Evolutionary conservation across 2,797 vertebrate species (phyloP).

Genomic region (Taeniopygia guttata): DNA sequence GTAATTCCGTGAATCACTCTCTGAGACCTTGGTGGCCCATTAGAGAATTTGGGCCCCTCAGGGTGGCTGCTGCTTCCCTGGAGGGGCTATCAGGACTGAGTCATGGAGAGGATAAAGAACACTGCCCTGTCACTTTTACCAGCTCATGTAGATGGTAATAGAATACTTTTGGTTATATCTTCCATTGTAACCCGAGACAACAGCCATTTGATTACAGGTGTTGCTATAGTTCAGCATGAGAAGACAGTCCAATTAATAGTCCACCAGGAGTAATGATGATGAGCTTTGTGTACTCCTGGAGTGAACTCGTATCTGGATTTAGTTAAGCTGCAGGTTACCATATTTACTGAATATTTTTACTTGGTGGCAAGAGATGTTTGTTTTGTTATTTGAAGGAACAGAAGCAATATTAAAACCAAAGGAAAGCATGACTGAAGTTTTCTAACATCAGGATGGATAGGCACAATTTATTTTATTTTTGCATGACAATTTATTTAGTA

Average conservation of each 20-base stretch:
- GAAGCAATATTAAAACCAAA: background rate
- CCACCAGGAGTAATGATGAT: background rate
- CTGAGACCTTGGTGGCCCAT: too few relatives aligned
- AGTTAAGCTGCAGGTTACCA: background rate
- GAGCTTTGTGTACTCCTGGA: background rate
- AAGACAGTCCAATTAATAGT: background rate
- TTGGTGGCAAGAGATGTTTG: background rate
- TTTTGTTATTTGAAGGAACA: background rate
- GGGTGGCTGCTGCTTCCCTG: background rate
- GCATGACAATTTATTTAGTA: slow-evolving; percentile 16
- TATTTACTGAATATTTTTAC: background rate
- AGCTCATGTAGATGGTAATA: background rate
- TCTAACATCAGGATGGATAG: background rate
- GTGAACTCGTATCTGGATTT: background rate
- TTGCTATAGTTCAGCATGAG: background rate
- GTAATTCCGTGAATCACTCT: background rate
- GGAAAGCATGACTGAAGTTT: background rate
- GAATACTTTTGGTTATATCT: background rate
- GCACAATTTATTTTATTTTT: slow-evolving; percentile 17
- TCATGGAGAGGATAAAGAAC: background rate
- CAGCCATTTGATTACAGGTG: background rate
- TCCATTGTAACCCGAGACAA: background rate
- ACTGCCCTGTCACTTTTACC: background rate
- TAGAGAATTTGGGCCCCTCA: background rate
- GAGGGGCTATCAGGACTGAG: background rate